A percentile compares a stretch with the other conserved stretches of the same genome.
phyloP scores from a whole-genome alignment of 2,888 invertebrate genomes.

The Itoplectis maculator region DNA sequence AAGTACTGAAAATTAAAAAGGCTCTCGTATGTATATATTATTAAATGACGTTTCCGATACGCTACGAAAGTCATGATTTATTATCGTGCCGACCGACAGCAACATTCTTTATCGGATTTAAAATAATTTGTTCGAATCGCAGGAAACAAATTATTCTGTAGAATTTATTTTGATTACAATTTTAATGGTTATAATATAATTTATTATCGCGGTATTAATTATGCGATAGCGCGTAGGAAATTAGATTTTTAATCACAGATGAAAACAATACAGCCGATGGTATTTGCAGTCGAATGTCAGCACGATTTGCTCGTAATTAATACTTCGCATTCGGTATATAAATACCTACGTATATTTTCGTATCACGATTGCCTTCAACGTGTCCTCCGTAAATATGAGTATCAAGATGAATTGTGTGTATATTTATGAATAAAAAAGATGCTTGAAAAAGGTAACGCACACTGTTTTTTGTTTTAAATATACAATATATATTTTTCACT shows the following conservation, averaged over 20 bases:
- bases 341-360: background rate
- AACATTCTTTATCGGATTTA: background rate
- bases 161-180: background rate
- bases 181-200: background rate
- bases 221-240: slow-evolving; percentile 19
- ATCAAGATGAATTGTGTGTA: background rate
- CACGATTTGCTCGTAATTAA: background rate
- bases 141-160: background rate
- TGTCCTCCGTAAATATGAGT: background rate
- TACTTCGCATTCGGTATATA: background rate
- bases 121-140: background rate
- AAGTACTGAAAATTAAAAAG: background rate
- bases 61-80: background rate
- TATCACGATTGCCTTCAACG: background rate
- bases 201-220: slow-evolving; percentile 46
- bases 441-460: no score
- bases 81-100: background rate
- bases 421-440: background rate
- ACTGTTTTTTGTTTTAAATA: no score
- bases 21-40: background rate
- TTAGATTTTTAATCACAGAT: background rate
- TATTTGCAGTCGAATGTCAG: background rate
- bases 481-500: no score
- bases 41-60: background rate
- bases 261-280: background rate